Base-by-base conservation (phyloP, 1,140 invertebrate genomes). In the Mycetomoellerius zeteki region DNA sequence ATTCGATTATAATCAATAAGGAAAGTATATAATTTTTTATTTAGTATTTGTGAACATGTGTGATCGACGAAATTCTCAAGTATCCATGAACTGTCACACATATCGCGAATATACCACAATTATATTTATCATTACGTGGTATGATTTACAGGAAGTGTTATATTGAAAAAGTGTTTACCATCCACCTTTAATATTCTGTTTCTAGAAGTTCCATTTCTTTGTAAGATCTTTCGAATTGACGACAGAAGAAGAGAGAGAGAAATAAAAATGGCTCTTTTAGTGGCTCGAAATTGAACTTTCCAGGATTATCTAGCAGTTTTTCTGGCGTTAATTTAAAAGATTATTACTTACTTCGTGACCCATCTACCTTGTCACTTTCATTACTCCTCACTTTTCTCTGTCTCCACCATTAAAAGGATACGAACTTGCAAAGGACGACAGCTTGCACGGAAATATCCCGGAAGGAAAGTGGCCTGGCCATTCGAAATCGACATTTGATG, bases 251-350 rank as follows among this genome's bases (percentile, higher is more conserved):
- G 58, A 50, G 7, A 50, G 60, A 16, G 19, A 69, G 14, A 24
- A n/a, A 10, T 14, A 19, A 7, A 19, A n/a, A 72, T 30, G 37
- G 33, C 30, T 87, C 72, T 54, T 84, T 87, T 77, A 84, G 27
- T 43, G 47, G 65, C 14, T 67, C 52, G 77, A 82, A 80, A 90
- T 89, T 85, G 85, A 89, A 85, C 89, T 85, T 58, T 37, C 77
- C 77, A 81, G 33, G 37, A 60, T 85, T 85, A 90, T 90, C 86
- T 37, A 58, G 60, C 73, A 78, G 37, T 47, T 65, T 43, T 54
- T 50, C 21, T 24, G 77, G 85, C 89, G 60, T 89, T 89, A 65
- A 90, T 90, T 80, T 65, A 80, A 85, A 78, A 62, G 89, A 90
- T 90, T 89, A 81, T 87, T 87, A 85, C 89, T 87, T 73, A 72